A percentile compares a stretch with the other conserved stretches of the same genome.
Evolutionary conservation across 2,113 vertebrate genomes (phyloP).

Genomic region (Illadopsis cleaveri): DNA sequence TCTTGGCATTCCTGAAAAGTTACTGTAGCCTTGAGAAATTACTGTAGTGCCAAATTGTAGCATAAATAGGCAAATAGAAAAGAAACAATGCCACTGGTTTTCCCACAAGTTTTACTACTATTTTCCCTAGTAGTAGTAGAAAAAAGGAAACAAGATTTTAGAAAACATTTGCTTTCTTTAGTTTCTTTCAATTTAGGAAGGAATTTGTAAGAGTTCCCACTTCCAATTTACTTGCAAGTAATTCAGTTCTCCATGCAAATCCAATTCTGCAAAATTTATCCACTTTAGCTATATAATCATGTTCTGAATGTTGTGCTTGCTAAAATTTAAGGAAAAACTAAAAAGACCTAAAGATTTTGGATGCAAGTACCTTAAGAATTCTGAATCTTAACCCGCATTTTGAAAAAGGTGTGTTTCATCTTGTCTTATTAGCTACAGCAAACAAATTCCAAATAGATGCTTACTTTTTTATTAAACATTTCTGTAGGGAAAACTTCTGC

Average conservation of each 20-base stretch:
- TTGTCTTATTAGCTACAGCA: not conserved
- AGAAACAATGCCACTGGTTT: not conserved
- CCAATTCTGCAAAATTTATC: not conserved
- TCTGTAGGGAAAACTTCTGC: not conserved
- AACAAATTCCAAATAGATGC: not conserved
- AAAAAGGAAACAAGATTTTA: not conserved
- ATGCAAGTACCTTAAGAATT: not conserved
- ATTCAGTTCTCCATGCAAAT: not conserved
- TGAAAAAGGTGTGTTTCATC: not conserved
- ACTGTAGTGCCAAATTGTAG: not conserved
- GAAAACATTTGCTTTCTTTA: not conserved
- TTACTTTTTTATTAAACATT: not conserved
- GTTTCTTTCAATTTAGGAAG: not conserved
- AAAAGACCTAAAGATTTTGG: not conserved
- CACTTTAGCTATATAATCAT: not conserved
- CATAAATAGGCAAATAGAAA: not conserved
- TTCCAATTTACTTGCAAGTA: not conserved
- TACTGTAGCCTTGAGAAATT: not conserved
- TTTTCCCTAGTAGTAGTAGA: not conserved
- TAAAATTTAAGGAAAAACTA: not conserved
- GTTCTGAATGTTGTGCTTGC: not conserved
- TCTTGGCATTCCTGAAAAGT: not conserved
- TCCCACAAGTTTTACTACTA: not conserved
- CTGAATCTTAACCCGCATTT: not conserved
- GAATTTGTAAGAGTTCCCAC: not conserved